Base-by-base conservation (phyloP, 2,113 vertebrate species). In the Crypturellus undulatus region DNA sequence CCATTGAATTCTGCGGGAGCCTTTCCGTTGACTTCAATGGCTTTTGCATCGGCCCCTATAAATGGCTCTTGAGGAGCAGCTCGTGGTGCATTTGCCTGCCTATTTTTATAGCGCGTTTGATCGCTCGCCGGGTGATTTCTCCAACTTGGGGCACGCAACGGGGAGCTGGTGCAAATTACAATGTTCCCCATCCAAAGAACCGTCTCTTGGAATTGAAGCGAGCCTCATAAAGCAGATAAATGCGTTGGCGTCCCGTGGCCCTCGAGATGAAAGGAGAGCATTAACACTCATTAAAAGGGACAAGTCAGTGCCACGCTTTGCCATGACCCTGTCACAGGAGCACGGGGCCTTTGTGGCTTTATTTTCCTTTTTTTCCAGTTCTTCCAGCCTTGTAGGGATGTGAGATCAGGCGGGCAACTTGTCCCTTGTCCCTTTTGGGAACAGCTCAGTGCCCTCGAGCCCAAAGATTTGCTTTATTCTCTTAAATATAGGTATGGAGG, bases 281-380 rank as follows among this genome's bases (percentile, higher is more conserved):
- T 97, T 95, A 97, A 89, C 90, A 84, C 92, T 96, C 96, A 95
- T 97, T 96, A 96, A 96, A 94, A 97, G 90, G 94, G 93, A 97
- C 93, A 64, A 86, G 89, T 2, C 72, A 43, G 92, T 87, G 79
- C 95, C 93, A 89, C 2, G 10, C 68, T 96, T 84, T 84, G 51
- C 62, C 42, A 64, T 40, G 75, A 95, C 88, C 92, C 92, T 80
- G 70, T 52, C 92, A 42, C 1, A 28, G 78, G 21, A 91, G 43
- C 62, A 38, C 1, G 3, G 75, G 63, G 80, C 30, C 2, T 73
- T 84, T 80, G 30, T 60, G 59, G 3, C 36, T 79, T 51, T 62
- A 32, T 47, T 49, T 38, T 38, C 9, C 38, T 21, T 21, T 49
- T 63, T 83, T 89, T 32, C 11, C 71, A 12, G 32, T 56, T 76